Conservation (phyloP, 2,113 vertebrate species). For the Antechinus stuartii region DNA sequence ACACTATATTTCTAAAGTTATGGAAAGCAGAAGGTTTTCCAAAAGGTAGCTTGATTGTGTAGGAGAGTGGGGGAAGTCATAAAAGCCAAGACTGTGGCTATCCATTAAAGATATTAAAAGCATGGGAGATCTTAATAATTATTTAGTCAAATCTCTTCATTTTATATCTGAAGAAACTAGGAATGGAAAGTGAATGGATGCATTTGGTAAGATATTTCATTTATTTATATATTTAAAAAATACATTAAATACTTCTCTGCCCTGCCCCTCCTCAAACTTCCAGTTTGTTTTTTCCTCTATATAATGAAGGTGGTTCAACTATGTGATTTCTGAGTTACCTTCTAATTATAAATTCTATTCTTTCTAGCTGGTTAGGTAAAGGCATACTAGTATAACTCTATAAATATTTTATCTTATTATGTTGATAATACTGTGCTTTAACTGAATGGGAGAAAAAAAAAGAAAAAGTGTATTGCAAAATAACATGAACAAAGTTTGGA, state of each 20-base stretch:
- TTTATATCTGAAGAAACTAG: no score
- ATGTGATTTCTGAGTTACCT: background rate
- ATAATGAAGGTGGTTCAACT: background rate
- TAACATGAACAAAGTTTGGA: background rate
- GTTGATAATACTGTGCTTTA: background rate
- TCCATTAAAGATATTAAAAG: no score
- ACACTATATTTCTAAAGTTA: no score
- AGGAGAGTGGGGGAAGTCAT: no score
- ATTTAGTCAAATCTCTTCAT: no score
- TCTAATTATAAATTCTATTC: background rate
- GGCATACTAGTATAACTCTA: background rate
- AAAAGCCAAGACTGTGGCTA: no score
- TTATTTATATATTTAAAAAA: background rate
- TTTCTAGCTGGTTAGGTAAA: background rate
- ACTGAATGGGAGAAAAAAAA: background rate
- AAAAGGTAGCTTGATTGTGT: no score
- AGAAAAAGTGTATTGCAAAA: background rate
- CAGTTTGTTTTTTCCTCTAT: background rate
- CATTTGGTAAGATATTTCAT: background rate
- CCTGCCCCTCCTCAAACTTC: background rate
- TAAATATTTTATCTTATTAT: background rate
- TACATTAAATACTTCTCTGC: background rate
- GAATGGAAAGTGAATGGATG: no score
- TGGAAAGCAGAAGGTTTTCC: no score
- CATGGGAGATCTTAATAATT: no score